phyloP scores from a whole-genome alignment of 2,888 invertebrate species.

The Plebejus melissa region DNA sequence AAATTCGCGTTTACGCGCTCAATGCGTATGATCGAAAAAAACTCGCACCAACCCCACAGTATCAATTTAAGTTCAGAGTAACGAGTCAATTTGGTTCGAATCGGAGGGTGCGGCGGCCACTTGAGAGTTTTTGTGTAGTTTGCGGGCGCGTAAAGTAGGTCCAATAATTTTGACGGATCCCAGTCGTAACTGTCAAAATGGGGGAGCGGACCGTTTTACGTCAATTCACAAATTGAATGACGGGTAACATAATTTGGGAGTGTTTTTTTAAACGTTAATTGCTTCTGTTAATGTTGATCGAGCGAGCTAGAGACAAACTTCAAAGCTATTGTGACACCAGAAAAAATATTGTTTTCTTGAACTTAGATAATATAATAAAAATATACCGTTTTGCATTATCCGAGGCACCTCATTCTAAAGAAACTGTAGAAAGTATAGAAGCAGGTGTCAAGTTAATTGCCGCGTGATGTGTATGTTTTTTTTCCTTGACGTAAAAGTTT shows the following conservation, averaged over 20 bases:
- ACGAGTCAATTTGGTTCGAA: slow-evolving; percentile 67
- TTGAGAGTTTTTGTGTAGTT: slow-evolving; percentile 68
- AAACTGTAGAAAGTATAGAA: too few relatives aligned
- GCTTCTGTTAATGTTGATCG: neutral
- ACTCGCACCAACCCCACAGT: too few relatives aligned
- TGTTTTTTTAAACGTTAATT: slow-evolving; percentile 7
- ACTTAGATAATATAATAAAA: neutral
- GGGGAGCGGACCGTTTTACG: slow-evolving; percentile 62
- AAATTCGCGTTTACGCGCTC: too few relatives aligned
- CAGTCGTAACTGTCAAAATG: slow-evolving; percentile 67
- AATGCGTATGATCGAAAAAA: too few relatives aligned
- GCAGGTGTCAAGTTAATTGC: too few relatives aligned
- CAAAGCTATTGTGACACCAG: neutral
- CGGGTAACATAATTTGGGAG: slow-evolving; percentile 45
- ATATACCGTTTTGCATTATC: too few relatives aligned
- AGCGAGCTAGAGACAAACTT: neutral
- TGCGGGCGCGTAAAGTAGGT: slow-evolving; percentile 65
- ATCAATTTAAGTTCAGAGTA: slow-evolving; percentile 45
- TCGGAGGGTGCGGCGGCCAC: slow-evolving; percentile 49
- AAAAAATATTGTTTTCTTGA: neutral
- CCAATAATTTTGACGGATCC: slow-evolving; percentile 74
- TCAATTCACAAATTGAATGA: slow-evolving; percentile 60
- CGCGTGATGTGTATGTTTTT: too few relatives aligned
- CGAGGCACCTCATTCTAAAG: too few relatives aligned
- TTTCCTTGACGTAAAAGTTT: neutral